phyloP scores from a whole-genome alignment of 1,140 invertebrate species.

The Papilio helenus region DNA sequence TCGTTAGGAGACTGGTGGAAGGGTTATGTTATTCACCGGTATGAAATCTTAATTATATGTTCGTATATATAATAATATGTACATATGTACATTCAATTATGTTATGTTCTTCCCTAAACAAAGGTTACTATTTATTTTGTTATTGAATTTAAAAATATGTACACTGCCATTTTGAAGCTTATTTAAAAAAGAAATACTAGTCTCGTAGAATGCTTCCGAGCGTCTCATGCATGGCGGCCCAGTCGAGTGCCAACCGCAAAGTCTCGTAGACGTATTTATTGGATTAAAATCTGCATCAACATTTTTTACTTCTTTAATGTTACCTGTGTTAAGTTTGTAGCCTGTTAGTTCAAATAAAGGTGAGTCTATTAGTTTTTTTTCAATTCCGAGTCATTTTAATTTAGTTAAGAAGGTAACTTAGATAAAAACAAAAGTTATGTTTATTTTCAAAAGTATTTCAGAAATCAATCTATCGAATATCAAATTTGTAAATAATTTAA shows the following conservation, averaged over 20 bases:
- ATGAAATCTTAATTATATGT: too few species aligned
- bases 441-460: background rate
- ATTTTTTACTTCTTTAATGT: background rate
- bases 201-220: background rate
- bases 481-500: background rate
- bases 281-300: background rate
- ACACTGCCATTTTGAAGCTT: background rate
- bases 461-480: background rate
- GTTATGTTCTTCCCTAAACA: too few species aligned
- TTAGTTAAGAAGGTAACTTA: background rate
- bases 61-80: too few species aligned
- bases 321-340: background rate
- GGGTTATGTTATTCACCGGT: background rate
- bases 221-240: background rate
- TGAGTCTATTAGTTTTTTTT: background rate
- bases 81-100: too few species aligned
- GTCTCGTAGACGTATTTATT: background rate
- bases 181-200: background rate
- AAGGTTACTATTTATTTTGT: too few species aligned
- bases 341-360: background rate
- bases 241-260: conserved; percentile 7
- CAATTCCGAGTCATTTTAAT: background rate
- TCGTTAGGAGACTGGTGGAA: background rate
- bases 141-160: background rate
- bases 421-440: background rate